These are phyloP conservation scores for Phengaris arion DNA, from an alignment of 2,888 invertebrate genomes.

Conservation along the genomic window DNA sequence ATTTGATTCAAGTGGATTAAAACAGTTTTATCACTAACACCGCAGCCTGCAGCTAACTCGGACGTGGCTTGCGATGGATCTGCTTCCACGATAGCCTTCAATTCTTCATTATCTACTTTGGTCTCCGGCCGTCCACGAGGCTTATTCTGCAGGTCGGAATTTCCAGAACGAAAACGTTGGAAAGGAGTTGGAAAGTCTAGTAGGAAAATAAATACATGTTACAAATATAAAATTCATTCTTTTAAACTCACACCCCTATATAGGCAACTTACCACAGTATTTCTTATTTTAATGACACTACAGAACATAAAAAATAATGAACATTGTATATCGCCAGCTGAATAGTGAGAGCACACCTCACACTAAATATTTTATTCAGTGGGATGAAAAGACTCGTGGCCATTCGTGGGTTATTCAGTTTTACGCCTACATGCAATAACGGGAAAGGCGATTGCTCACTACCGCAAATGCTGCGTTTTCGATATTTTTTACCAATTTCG, in stretches of 20 bases:
- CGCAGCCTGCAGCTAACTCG: too few relatives aligned
- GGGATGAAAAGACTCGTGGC: constrained; percentile 38
- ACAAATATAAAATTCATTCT: too few relatives aligned
- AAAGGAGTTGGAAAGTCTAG: too few relatives aligned
- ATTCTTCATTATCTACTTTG: too few relatives aligned
- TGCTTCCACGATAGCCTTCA: too few relatives aligned
- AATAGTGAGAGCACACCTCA: constrained; percentile 40
- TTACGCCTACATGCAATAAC: constrained; percentile 44
- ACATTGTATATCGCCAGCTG: constrained; percentile 37
- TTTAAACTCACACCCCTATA: background rate
- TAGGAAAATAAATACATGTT: too few relatives aligned
- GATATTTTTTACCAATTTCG: background rate
- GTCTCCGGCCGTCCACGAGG: too few relatives aligned
- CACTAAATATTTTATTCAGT: constrained; percentile 44
- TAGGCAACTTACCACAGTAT: background rate
- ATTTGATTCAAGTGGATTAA: too few relatives aligned
- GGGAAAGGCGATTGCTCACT: constrained; percentile 39
- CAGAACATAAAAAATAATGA: constrained; percentile 11
- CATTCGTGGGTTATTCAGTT: constrained; percentile 47
- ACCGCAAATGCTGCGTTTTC: background rate
- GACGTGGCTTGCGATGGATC: too few relatives aligned
- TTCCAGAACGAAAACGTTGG: too few relatives aligned
- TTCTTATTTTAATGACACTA: background rate
- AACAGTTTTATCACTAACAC: too few relatives aligned
- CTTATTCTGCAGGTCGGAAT: too few relatives aligned